Evolutionary conservation across 2,797 vertebrate genomes (phyloP).

Genomic region (Falco concolor): DNA sequence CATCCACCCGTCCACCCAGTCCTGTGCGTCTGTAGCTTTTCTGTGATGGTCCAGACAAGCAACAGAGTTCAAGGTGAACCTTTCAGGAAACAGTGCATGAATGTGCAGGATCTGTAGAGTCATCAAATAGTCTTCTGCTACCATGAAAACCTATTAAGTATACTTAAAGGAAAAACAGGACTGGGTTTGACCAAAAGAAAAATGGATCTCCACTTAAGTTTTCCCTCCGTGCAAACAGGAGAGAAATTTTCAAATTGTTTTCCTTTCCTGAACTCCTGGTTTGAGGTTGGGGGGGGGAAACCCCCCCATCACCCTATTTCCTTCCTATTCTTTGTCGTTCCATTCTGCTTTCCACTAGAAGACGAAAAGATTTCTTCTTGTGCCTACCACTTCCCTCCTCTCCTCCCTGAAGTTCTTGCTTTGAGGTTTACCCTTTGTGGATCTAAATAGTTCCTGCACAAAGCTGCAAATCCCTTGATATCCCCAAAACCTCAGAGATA

Average conservation of each 20-base stretch:
- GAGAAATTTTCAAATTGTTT: neutral
- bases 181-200: neutral
- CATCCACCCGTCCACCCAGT: neutral
- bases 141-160: neutral
- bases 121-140: neutral
- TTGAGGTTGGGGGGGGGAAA: neutral
- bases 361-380: neutral
- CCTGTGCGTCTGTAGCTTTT: neutral
- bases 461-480: neutral
- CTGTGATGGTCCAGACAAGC: fast-evolving
- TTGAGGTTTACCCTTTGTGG: neutral
- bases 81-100: neutral
- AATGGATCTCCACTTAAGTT: neutral
- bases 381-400: fast-evolving
- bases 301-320: fast-evolving
- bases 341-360: neutral
- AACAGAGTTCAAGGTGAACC: neutral
- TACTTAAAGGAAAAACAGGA: neutral
- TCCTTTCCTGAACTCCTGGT: neutral
- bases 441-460: fast-evolving
- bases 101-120: too few relatives aligned
- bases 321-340: neutral
- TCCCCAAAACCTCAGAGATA: neutral
- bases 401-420: neutral
- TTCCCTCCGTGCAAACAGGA: neutral